phyloP scores from a whole-genome alignment of 1,140 invertebrate species.

The Sycophaga agraensis region DNA sequence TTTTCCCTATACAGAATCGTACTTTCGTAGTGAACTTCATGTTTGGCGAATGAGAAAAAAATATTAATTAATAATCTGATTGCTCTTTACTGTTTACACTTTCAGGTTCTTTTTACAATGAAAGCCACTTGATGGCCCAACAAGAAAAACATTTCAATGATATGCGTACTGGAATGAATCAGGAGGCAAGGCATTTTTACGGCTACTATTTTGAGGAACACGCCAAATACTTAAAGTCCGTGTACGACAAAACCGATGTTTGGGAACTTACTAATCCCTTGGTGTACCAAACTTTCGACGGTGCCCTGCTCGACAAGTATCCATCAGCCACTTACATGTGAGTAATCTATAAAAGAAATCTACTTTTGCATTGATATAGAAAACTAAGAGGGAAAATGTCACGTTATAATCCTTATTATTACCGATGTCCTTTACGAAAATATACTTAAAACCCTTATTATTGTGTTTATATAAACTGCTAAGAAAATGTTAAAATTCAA shows the following conservation, averaged over 20 bases:
- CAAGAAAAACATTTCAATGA: slow-evolving; percentile 58
- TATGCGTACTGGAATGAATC: slow-evolving; percentile 59
- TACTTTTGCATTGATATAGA: no score
- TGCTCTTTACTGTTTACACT: background rate
- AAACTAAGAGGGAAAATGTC: background rate
- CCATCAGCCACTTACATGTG: slow-evolving; percentile 61
- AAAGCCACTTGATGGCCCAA: slow-evolving; percentile 61
- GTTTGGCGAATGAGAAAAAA: no score
- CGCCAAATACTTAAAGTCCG: slow-evolving; percentile 54
- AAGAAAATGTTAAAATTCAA: no score
- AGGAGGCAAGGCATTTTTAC: slow-evolving; percentile 59
- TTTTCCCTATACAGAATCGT: background rate
- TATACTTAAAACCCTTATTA: no score
- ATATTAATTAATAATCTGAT: no score
- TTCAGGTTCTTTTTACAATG: slow-evolving; percentile 59
- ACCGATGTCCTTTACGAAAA: no score
- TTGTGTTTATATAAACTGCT: no score
- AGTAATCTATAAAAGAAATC: slow-evolving; percentile 42
- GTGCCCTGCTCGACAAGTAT: slow-evolving; percentile 55
- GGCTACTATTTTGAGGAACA: slow-evolving; percentile 62
- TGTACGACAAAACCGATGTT: slow-evolving; percentile 35
- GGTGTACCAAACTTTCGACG: slow-evolving; percentile 56
- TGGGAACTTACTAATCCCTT: background rate
- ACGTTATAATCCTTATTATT: no score
- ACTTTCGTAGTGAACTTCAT: slow-evolving; percentile 1